Base-by-base conservation (phyloP, 2,113 vertebrate species). In the Lophochroa leadbeateri region DNA sequence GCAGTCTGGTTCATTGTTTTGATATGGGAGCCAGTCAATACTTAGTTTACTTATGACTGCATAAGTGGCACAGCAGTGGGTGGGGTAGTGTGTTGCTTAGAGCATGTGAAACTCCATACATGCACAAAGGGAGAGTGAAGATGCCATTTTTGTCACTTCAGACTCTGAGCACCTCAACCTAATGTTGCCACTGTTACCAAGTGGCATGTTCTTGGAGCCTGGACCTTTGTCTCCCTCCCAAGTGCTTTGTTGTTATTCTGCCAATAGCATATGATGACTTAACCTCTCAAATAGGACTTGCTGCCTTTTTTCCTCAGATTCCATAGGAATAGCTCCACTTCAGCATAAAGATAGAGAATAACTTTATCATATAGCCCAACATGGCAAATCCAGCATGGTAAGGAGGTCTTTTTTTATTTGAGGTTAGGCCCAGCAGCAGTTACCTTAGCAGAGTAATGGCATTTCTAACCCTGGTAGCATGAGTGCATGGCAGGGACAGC, bases 171-270 rank as follows among this genome's bases (percentile, higher is more conserved):
- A 43, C 68, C 81, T 69, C n/a, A 68, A 43, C 35, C 46, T 44
- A 14, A 20, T 2, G 52, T 50, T 65, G 68, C n/a, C 31, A 24
- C 61, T 41, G n/a, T 64, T 72, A 44, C 61, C 20, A 31, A 28
- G 37, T 39, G 86, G 68, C 60, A 17, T 1, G 7, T 79, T 83
- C 75, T 95, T 76, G 84, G 68, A 90, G 76, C 79, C 88, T 81
- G 50, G 53, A 55, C 33, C 67, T 87, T 53, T 69, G 57, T 91
- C 70, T 80, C 86, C 47, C 65, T 88, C 23, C 82, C 88, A 39
- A 92, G 88, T 81, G 90, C 65, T 94, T 88, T 68, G 41, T 84
- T 92, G 86, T 86, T 90, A 9, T 17, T 94, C 77, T 95, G 17
- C 80, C 21, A 29, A 19, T 58, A 80, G 68, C 65, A 63, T 72